A percentile compares a stretch with the other conserved stretches of the same genome.
Conservation (phyloP, 2,888 invertebrate genomes). For the Linnaemya tessellans region DNA sequence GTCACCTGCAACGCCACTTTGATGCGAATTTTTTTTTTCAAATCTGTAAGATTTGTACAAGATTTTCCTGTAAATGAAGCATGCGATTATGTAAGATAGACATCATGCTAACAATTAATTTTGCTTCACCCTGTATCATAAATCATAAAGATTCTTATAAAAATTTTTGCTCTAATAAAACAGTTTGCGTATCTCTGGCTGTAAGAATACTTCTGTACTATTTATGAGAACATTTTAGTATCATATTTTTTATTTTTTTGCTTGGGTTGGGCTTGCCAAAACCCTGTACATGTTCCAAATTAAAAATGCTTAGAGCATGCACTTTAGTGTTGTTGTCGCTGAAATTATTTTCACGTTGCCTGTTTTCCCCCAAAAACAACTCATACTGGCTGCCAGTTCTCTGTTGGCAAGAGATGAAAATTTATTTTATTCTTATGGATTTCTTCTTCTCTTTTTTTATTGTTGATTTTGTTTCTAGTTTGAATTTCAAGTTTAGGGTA, state of each 20-base stretch:
- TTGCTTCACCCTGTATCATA: too few relatives aligned
- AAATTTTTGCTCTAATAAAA: background rate
- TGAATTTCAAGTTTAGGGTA: conserved; percentile 72
- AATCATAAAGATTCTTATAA: too few relatives aligned
- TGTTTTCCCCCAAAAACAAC: conserved; percentile 44
- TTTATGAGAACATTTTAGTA: background rate
- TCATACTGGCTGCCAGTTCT: conserved; percentile 21
- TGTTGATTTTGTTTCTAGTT: conserved; percentile 57
- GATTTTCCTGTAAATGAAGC: too few relatives aligned
- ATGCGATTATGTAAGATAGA: too few relatives aligned
- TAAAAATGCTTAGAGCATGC: conserved; percentile 27
- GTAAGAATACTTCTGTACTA: background rate
- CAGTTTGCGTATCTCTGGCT: conserved; percentile 30
- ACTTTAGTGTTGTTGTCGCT: conserved; percentile 37
- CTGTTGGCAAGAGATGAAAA: conserved; percentile 52
- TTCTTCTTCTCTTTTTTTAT: conserved; percentile 28
- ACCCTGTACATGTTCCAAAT: conserved; percentile 10
- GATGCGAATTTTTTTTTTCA: too few relatives aligned
- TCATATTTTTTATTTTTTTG: too few relatives aligned
- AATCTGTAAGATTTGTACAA: too few relatives aligned
- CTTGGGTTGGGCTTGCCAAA: conserved; percentile 24
- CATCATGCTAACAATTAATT: too few relatives aligned
- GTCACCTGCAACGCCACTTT: too few relatives aligned
- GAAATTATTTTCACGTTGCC: conserved; percentile 27
- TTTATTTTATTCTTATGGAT: conserved; percentile 36